A percentile compares a stretch with the other conserved stretches of the same genome.
Conservation (phyloP, 2,113 vertebrate species). For the Etia nguti region DNA sequence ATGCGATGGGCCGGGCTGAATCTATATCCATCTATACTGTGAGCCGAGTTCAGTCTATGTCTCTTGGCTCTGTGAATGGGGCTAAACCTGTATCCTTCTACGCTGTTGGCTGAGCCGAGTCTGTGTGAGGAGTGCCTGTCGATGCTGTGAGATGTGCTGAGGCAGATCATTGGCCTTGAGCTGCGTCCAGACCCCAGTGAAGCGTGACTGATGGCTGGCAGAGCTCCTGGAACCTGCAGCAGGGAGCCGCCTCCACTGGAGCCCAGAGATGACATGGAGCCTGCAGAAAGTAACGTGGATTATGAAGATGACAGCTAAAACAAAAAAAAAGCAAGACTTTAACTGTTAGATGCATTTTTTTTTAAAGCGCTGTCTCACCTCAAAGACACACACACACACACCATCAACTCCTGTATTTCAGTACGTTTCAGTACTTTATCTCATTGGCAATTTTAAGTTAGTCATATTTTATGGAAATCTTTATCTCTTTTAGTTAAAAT, state of each 20-base stretch:
- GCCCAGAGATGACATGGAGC: constrained; percentile 77
- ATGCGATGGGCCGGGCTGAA: constrained; percentile 43
- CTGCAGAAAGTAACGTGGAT: constrained; percentile 42
- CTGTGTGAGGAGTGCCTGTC: constrained; percentile 35
- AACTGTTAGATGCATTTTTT: not conserved
- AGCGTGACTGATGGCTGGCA: constrained; percentile 57
- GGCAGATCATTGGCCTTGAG: constrained; percentile 56
- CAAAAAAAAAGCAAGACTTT: not conserved
- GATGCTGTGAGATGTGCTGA: constrained; percentile 49
- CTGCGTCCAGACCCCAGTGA: constrained; percentile 57
- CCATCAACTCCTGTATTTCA: not conserved
- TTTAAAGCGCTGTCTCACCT: not conserved
- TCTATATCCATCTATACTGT: constrained; percentile 56
- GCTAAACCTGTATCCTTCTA: constrained; percentile 33
- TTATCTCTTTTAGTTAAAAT: not conserved
- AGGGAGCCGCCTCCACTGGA: constrained; percentile 75
- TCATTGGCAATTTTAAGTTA: too few species aligned
- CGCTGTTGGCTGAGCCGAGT: constrained; percentile 26
- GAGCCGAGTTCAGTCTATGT: constrained; percentile 54
- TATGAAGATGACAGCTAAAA: not conserved
- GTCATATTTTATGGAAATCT: too few species aligned
- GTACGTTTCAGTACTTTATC: not conserved
- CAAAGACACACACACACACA: not conserved
- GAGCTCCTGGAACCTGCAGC: constrained; percentile 73
- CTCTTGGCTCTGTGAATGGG: constrained; percentile 27